A percentile compares a stretch with the other conserved stretches of the same genome.
Conservation (phyloP, 1,140 invertebrate genomes). For the Sitophilus oryzae region DNA sequence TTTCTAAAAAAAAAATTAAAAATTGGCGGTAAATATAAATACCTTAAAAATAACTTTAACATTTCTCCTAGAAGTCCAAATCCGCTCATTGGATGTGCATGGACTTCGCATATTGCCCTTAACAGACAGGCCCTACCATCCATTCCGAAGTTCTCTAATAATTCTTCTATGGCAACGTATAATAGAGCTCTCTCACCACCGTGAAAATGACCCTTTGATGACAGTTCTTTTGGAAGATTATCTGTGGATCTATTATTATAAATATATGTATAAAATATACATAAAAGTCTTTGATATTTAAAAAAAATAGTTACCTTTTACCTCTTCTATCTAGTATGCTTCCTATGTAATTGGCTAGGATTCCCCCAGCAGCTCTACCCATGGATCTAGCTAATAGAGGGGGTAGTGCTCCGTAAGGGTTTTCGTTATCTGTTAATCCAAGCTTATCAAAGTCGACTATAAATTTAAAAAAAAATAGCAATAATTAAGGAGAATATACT, state of each 20-base stretch:
- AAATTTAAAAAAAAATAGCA: conserved; percentile 24
- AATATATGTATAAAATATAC: too few species aligned
- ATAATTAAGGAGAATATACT: not conserved
- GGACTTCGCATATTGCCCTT: conserved; percentile 78
- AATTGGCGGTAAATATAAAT: too few species aligned
- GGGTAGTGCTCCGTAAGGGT: conserved; percentile 73
- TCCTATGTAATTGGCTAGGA: conserved; percentile 60
- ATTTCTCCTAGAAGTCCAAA: conserved; percentile 75
- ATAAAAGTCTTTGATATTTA: too few species aligned
- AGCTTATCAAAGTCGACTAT: conserved; percentile 78
- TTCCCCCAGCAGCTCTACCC: conserved; percentile 60
- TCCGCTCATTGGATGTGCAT: conserved; percentile 68
- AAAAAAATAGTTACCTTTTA: conserved; percentile 52
- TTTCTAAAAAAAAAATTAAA: too few species aligned
- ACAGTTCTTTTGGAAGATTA: not conserved
- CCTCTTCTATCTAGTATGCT: conserved; percentile 61
- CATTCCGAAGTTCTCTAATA: conserved; percentile 68
- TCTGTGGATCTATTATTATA: not conserved
- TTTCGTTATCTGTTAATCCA: conserved; percentile 77
- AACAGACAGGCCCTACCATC: conserved; percentile 75
- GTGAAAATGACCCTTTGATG: conserved; percentile 52
- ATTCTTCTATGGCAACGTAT: conserved; percentile 68
- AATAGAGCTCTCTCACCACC: conserved; percentile 72
- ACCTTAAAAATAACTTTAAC: conserved; percentile 75
- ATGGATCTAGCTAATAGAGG: conserved; percentile 63